Conservation (phyloP, 2,888 invertebrate species). For the Diarsia dahlii region DNA sequence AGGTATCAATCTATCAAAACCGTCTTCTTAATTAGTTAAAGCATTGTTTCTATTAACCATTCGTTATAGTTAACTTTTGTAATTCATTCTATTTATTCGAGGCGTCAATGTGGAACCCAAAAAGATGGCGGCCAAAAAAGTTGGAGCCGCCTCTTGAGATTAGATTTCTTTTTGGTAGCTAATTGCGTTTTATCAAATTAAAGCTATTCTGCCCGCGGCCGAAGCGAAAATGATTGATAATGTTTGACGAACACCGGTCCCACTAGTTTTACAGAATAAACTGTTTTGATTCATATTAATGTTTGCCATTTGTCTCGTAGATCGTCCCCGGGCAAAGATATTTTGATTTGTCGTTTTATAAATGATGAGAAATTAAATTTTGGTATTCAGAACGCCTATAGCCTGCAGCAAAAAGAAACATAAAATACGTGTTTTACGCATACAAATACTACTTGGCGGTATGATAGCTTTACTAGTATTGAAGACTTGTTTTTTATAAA, state of each 20-base stretch:
- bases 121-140: slow-evolving; percentile 84
- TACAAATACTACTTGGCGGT: slow-evolving; percentile 12
- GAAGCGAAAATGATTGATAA: slow-evolving; percentile 86
- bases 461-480: background rate
- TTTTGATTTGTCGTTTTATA: slow-evolving; percentile 64
- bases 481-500: slow-evolving; percentile 27
- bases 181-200: slow-evolving; percentile 91
- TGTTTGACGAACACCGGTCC: slow-evolving; percentile 85
- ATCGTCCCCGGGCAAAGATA: slow-evolving; percentile 58
- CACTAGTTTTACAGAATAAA: slow-evolving; percentile 89
- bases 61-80: slow-evolving; percentile 68
- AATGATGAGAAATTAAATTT: slow-evolving; percentile 43
- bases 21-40: slow-evolving; percentile 48
- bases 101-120: slow-evolving; percentile 80
- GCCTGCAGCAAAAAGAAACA: slow-evolving; percentile 20
- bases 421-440: slow-evolving; percentile 15
- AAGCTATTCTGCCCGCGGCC: slow-evolving; percentile 84
- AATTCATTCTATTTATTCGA: slow-evolving; percentile 70
- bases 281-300: slow-evolving; percentile 88
- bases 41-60: slow-evolving; percentile 63
- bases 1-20: slow-evolving; percentile 42
- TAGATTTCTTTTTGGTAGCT: slow-evolving; percentile 91
- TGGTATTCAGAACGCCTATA: slow-evolving; percentile 6
- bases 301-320: slow-evolving; percentile 83
- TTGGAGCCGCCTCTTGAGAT: slow-evolving; percentile 84